These are phyloP conservation scores for Scaeva pyrastri DNA, from an alignment of 2,888 invertebrate species.

Conservation along the genomic window DNA sequence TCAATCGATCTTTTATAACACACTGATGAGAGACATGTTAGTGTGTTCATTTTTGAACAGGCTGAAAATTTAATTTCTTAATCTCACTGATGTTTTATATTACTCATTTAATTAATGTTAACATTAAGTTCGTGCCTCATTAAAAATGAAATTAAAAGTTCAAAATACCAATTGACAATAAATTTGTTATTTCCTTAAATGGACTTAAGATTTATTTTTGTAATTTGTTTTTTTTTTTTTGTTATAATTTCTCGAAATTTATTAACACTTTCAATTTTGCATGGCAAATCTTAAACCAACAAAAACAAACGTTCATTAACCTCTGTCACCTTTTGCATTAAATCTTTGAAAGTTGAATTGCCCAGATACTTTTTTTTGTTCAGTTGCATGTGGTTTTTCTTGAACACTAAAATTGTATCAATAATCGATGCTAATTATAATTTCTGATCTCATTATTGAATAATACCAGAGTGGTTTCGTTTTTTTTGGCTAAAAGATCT, in stretches of 20 bases:
- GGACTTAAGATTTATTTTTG: background rate
- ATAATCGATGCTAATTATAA: constrained; percentile 17
- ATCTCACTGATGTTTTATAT: no score
- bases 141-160: constrained; percentile 18
- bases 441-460: constrained; percentile 47
- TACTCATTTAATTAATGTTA: background rate
- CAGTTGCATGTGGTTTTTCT: background rate
- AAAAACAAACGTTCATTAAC: constrained; percentile 15
- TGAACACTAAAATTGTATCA: constrained; percentile 6
- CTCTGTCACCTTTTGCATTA: constrained; percentile 21
- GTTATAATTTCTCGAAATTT: constrained; percentile 31
- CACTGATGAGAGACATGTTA: no score
- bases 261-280: constrained; percentile 30
- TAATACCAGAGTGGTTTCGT: constrained; percentile 34
- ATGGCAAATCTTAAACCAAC: background rate
- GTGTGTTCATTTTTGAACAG: no score
- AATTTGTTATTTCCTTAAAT: constrained; percentile 19
- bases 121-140: background rate
- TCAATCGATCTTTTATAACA: no score
- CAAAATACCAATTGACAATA: constrained; percentile 5
- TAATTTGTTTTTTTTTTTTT: background rate
- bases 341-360: background rate
- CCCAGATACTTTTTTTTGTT: no score
- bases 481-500: background rate
- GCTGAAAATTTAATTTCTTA: no score